Base-by-base conservation (phyloP, 2,113 vertebrate genomes). In the Laticauda colubrina region DNA sequence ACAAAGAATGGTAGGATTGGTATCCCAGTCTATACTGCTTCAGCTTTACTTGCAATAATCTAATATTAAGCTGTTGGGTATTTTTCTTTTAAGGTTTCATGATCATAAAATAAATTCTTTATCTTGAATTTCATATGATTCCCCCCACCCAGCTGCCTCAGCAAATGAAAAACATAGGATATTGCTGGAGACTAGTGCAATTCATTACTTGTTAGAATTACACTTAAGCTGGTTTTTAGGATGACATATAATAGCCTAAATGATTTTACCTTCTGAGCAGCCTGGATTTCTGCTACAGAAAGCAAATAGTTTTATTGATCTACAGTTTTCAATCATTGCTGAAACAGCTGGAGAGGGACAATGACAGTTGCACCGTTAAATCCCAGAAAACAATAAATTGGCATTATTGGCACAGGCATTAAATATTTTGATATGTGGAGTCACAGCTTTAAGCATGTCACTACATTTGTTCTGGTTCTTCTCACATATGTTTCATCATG, bases 371-470 rank as follows among this genome's bases (percentile, higher is more conserved):
- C 89, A 90, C 7, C 4, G 94, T 56, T 96, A 95, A 69, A 95
- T 93, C 95, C 89, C 93, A 94, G 92, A 90, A 93, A 95, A 95
- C 1, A 10, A 95, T 96, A 95, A 95, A 93, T 95, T 94, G 55
- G 53, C 89, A 39, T 64, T 96, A 92, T 95, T 95, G 94, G 57
- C 92, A 96, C 29, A 93, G 91, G 94, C 29, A 51, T 97, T 97
- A 95, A 96, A 90, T 94, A 95, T 48, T 89, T 96, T 96, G 93
- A 94, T 94, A 93, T 92, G 92, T 95, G 88, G 61, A 96, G 90
- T 87, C 48, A 85, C 8, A 93, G 26, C 75, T 94, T 95, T 96
- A 85, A 95, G 95, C 92, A 69, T 96, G 89, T 94, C 95, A 93
- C 87, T 96, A 95, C 96, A 94, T 96, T 96, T 97, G 89, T 75